Percentiles rank a stretch among this genome's conserved stretches.
phyloP scores from a whole-genome alignment of 2,113 vertebrate species.

The Gadus chalcogrammus region DNA sequence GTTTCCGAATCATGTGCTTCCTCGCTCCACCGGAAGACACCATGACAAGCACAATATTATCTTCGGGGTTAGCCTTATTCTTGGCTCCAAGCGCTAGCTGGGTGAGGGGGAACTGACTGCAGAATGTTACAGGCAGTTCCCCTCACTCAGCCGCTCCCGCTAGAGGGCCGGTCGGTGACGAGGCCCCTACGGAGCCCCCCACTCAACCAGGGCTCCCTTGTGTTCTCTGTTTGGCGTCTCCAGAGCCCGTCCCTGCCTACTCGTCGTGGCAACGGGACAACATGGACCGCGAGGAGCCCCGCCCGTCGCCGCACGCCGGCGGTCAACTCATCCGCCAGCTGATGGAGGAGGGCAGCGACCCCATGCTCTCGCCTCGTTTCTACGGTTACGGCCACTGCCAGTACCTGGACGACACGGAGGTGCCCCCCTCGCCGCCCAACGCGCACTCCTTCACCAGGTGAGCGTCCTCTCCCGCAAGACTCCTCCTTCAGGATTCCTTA shows the following conservation, averaged over 20 bases:
- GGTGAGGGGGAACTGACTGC: too few relatives aligned
- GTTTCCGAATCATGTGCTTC: too few relatives aligned
- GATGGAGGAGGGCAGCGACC: conserved; percentile 87
- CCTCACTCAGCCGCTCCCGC: too few relatives aligned
- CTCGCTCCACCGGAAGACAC: too few relatives aligned
- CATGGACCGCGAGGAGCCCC: conserved; percentile 83
- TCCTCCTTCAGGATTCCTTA: too few relatives aligned
- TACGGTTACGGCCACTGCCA: conserved; percentile 88
- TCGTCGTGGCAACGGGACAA: conserved; percentile 83
- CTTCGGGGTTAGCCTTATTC: too few relatives aligned
- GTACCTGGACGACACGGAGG: conserved; percentile 93
- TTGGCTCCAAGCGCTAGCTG: too few relatives aligned
- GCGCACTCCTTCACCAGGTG: conserved; percentile 94
- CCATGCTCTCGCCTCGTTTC: conserved; percentile 95
- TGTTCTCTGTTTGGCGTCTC: conserved; percentile 18
- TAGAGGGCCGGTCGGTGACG: too few relatives aligned
- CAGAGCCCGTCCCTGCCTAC: conserved; percentile 85
- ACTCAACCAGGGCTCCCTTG: too few relatives aligned
- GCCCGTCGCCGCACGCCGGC: conserved; percentile 84
- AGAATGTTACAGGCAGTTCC: too few relatives aligned
- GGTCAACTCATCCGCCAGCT: conserved; percentile 89
- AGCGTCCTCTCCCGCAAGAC: background rate
- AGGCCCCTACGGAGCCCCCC: too few relatives aligned
- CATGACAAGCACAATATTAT: too few relatives aligned
- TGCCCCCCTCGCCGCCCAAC: conserved; percentile 96